Evolutionary conservation across 2,888 invertebrate genomes (phyloP).

Genomic region (Diabrotica balteata): DNA sequence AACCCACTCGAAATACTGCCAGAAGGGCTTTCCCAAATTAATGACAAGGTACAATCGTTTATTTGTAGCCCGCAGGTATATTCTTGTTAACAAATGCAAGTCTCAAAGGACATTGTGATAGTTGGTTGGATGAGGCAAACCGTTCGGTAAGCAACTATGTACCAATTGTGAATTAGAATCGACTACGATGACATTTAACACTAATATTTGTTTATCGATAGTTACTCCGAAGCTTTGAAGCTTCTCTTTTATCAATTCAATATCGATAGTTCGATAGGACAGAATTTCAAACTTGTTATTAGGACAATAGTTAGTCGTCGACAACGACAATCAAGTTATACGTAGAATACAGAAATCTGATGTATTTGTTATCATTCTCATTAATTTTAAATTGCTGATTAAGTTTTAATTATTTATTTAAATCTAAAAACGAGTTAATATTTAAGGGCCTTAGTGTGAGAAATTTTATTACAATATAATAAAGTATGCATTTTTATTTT

Average conservation of each 20-base stretch:
- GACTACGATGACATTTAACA: slow-evolving; percentile 1
- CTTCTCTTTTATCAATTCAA: too few species aligned
- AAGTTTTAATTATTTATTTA: too few species aligned
- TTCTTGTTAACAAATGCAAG: slow-evolving; percentile 21
- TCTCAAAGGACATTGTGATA: slow-evolving; percentile 31
- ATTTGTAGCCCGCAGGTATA: slow-evolving; percentile 36
- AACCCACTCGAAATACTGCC: slow-evolving; percentile 49
- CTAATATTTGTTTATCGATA: not conserved
- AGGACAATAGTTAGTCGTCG: not conserved
- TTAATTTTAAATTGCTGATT: too few species aligned
- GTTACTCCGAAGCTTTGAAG: not conserved
- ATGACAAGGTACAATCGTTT: slow-evolving; percentile 39
- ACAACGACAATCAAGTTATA: too few species aligned
- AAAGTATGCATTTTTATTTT: too few species aligned
- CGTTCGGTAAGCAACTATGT: slow-evolving; percentile 6
- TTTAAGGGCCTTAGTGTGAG: too few species aligned
- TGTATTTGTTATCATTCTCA: too few species aligned
- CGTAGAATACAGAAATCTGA: too few species aligned
- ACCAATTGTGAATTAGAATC: not conserved
- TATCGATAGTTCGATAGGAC: too few species aligned
- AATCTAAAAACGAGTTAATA: too few species aligned
- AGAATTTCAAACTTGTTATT: not conserved
- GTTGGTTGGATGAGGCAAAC: slow-evolving; percentile 28
- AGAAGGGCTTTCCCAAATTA: slow-evolving; percentile 43
- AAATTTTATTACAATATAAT: too few species aligned